phyloP scores from a whole-genome alignment of 2,888 invertebrate genomes.

The Drosophila nigritarsus region DNA sequence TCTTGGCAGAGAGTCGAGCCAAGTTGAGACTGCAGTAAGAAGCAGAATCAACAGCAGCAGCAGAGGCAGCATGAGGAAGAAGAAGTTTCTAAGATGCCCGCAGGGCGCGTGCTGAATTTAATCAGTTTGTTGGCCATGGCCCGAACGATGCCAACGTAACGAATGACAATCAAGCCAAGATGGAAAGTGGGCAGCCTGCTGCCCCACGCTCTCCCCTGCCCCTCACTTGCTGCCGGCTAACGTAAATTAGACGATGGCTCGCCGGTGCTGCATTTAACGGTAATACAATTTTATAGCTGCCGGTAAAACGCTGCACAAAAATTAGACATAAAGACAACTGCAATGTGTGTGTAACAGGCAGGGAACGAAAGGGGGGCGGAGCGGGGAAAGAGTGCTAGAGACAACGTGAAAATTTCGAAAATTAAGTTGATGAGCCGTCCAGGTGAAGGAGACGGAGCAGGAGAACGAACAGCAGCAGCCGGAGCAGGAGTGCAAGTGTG shows the following conservation, averaged over 20 bases:
- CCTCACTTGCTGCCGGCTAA: constrained; percentile 59
- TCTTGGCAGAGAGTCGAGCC: constrained; percentile 6
- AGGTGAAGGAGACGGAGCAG: constrained; percentile 2
- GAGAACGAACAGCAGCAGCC: not conserved
- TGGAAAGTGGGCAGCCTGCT: constrained; percentile 76
- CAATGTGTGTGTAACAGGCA: constrained; percentile 38
- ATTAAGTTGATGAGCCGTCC: constrained; percentile 75
- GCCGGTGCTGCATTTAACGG: constrained; percentile 80
- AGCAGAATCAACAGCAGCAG: constrained; percentile 46
- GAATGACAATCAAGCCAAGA: constrained; percentile 80
- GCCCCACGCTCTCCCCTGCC: not conserved
- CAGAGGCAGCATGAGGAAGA: constrained; percentile 37
- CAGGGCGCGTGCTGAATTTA: constrained; percentile 85
- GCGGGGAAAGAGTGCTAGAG: constrained; percentile 9
- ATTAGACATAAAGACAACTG: constrained; percentile 75
- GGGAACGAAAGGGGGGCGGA: not conserved
- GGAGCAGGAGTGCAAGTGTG: not conserved
- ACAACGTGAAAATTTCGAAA: constrained; percentile 73
- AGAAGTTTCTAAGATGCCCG: constrained; percentile 82
- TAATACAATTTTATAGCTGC: constrained; percentile 82
- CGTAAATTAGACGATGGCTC: constrained; percentile 81
- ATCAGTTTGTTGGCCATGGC: constrained; percentile 80
- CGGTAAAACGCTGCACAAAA: constrained; percentile 79
- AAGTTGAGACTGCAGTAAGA: constrained; percentile 45
- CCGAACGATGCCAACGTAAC: constrained; percentile 64